Conservation (phyloP, 2,113 vertebrate genomes). For the Gallinago paraguaiae region DNA sequence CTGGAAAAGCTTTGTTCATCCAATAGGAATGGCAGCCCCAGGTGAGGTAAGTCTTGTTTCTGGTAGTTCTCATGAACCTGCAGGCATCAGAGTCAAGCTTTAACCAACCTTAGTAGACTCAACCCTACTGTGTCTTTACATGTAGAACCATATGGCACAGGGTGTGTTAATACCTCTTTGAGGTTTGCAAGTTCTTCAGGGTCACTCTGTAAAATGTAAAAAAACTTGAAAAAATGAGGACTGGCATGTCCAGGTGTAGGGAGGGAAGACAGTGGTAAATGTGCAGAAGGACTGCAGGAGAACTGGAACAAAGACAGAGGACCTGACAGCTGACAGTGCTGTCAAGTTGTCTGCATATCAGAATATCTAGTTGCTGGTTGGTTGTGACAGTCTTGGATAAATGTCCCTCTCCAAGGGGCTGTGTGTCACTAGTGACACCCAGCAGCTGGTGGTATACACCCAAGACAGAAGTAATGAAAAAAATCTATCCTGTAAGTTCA, state of each 20-base stretch:
- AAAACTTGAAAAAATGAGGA: background rate
- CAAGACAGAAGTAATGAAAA: background rate
- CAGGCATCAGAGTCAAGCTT: background rate
- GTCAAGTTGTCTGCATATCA: background rate
- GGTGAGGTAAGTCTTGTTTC: background rate
- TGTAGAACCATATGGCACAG: fast-evolving
- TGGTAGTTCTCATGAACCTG: background rate
- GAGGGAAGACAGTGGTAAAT: background rate
- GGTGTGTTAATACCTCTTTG: background rate
- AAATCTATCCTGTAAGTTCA: background rate
- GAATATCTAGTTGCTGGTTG: background rate
- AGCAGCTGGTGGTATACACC: background rate
- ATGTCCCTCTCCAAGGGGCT: background rate
- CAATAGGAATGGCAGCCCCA: background rate
- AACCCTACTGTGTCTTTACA: background rate
- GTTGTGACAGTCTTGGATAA: background rate
- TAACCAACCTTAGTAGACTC: background rate
- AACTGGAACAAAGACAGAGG: background rate
- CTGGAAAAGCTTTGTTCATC: background rate
- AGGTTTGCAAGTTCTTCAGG: background rate
- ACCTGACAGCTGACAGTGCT: background rate
- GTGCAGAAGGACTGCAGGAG: background rate
- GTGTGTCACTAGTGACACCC: background rate
- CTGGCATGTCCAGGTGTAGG: background rate
- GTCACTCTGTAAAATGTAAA: too few relatives aligned